phyloP scores from a whole-genome alignment of 2,888 invertebrate genomes.

The Trachelus tabidus region DNA sequence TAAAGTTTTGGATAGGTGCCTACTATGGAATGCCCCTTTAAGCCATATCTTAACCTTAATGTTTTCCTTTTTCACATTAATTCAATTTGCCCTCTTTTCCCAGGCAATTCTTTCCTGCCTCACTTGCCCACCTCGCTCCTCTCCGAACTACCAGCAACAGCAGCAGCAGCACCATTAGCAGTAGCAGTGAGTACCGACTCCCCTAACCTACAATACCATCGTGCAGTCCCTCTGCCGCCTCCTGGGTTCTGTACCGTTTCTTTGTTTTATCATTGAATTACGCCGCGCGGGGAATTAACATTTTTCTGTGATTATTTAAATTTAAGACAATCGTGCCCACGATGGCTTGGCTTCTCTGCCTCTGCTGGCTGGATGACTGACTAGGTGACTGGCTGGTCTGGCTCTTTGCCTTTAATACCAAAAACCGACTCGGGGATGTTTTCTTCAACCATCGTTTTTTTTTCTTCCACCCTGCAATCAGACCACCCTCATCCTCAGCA shows the following conservation, averaged over 20 bases:
- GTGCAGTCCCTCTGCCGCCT: conserved; percentile 2
- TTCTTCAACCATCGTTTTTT: neutral
- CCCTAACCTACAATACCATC: neutral
- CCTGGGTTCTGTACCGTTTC: conserved; percentile 30
- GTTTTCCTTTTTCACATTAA: conserved; percentile 48
- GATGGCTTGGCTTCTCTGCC: conserved; percentile 15
- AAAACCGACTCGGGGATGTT: neutral
- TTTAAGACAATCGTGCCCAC: conserved; percentile 53
- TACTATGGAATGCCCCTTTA: conserved; percentile 6
- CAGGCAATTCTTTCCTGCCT: conserved; percentile 37
- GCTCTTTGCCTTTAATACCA: conserved; percentile 1
- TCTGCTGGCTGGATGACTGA: neutral
- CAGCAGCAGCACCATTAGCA: neutral
- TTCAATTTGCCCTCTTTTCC: conserved; percentile 49
- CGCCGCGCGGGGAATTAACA: conserved; percentile 49
- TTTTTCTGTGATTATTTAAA: conserved; percentile 63
- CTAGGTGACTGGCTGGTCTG: neutral
- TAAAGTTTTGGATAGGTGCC: conserved; percentile 2
- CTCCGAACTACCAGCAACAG: neutral
- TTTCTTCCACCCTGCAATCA: neutral
- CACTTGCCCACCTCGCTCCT: conserved; percentile 21
- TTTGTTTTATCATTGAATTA: conserved; percentile 60
- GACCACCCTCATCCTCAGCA: neutral
- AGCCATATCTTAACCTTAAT: conserved; percentile 40
- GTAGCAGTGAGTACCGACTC: neutral